These are phyloP conservation scores for Brotula barbata DNA, from an alignment of 2,797 vertebrate genomes.

Conservation along the genomic window DNA sequence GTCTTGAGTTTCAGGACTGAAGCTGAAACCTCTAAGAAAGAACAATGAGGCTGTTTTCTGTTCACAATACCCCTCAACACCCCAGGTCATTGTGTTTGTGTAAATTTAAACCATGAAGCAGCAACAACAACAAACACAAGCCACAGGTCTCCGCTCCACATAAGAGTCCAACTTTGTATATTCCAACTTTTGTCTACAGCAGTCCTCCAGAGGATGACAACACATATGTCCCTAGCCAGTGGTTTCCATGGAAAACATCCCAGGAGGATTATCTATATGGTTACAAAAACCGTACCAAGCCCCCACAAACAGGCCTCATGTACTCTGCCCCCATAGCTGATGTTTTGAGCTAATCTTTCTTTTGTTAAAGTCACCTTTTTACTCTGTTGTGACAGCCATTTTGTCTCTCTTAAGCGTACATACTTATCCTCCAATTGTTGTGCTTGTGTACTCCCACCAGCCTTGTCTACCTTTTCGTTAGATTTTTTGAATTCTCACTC, in stretches of 20 bases:
- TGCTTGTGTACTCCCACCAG: not conserved
- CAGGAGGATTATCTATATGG: slow-evolving; percentile 52
- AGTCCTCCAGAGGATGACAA: slow-evolving; percentile 34
- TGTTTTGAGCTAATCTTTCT: slow-evolving; percentile 25
- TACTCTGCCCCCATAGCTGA: slow-evolving; percentile 31
- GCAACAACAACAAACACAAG: too few species aligned
- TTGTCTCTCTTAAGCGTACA: not conserved
- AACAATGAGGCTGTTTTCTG: slow-evolving; percentile 28
- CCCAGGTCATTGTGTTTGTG: slow-evolving; percentile 7
- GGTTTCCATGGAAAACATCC: slow-evolving; percentile 59
- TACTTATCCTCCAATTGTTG: not conserved
- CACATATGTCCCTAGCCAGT: slow-evolving; percentile 40
- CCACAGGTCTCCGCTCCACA: too few species aligned
- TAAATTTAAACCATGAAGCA: slow-evolving; percentile 6
- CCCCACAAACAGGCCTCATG: slow-evolving; percentile 19
- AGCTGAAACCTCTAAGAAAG: slow-evolving; percentile 20
- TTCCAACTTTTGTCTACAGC: slow-evolving; percentile 15
- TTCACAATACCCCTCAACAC: not conserved
- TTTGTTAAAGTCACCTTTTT: not conserved
- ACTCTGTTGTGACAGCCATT: not conserved
- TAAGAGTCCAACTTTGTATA: too few species aligned
- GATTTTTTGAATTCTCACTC: not conserved
- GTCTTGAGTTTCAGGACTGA: slow-evolving; percentile 8
- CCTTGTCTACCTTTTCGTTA: too few species aligned
- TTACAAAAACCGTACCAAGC: slow-evolving; percentile 35